These are phyloP conservation scores for Polyodon spathula DNA, from an alignment of 2,113 vertebrate genomes.

Conservation along the genomic window DNA sequence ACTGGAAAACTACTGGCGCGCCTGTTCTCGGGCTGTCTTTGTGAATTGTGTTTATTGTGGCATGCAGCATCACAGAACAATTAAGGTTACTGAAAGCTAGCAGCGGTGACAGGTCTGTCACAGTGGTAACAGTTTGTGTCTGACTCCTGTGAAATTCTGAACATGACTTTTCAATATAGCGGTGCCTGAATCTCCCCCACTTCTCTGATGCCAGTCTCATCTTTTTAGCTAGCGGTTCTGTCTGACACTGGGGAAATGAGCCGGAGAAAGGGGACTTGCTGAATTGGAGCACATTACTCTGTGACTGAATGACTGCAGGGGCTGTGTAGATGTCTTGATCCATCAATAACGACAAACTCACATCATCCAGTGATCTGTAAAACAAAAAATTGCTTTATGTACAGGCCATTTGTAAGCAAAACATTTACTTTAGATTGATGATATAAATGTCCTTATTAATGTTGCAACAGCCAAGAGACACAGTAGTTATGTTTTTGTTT, in stretches of 20 bases:
- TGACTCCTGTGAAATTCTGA: slow-evolving; percentile 33
- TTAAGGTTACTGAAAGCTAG: slow-evolving; percentile 53
- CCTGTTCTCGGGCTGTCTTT: slow-evolving; percentile 25
- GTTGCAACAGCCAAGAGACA: no score
- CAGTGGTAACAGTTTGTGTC: slow-evolving; percentile 55
- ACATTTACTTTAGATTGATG: no score
- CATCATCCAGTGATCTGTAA: slow-evolving; percentile 58
- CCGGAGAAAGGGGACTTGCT: slow-evolving; percentile 31
- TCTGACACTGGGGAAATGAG: slow-evolving; percentile 28
- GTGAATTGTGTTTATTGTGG: slow-evolving; percentile 31
- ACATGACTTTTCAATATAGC: slow-evolving; percentile 1
- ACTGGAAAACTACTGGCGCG: slow-evolving; percentile 42
- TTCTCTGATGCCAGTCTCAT: slow-evolving; percentile 40
- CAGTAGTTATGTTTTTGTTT: no score
- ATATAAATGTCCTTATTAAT: no score
- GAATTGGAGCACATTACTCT: slow-evolving; percentile 59
- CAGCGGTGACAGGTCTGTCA: slow-evolving; percentile 65
- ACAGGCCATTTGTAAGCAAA: no score
- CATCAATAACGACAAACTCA: slow-evolving; percentile 70
- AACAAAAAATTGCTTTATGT: slow-evolving; percentile 26
- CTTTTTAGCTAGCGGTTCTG: slow-evolving; percentile 64
- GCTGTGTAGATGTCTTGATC: slow-evolving; percentile 41
- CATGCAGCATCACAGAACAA: slow-evolving; percentile 69
- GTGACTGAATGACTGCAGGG: slow-evolving; percentile 61
- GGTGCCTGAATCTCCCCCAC: slow-evolving; percentile 17